A percentile compares a stretch with the other conserved stretches of the same genome.
Conservation (phyloP, 2,888 invertebrate genomes). For the Physocephala rufipes region DNA sequence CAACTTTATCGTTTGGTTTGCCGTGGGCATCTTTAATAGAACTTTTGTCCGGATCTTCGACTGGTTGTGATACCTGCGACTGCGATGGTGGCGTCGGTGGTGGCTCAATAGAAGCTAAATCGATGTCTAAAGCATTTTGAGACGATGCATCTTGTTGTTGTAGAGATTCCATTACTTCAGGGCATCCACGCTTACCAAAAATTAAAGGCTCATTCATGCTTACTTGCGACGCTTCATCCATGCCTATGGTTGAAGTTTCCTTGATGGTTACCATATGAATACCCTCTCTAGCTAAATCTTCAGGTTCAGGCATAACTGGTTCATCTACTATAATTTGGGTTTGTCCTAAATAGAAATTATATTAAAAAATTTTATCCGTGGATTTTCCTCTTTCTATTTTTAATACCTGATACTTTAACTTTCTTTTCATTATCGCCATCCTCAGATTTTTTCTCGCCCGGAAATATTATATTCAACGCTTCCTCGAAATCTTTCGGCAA, state of each 20-base stretch:
- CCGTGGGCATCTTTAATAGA: not conserved
- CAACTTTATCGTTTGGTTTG: not conserved
- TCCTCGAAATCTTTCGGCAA: slow-evolving; percentile 71
- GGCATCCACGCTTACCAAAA: slow-evolving; percentile 49
- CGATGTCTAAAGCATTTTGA: slow-evolving; percentile 43
- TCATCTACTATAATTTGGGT: slow-evolving; percentile 58
- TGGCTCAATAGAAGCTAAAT: slow-evolving; percentile 43
- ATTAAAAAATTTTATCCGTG: slow-evolving; percentile 1
- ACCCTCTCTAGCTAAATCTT: slow-evolving; percentile 61
- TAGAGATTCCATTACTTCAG: slow-evolving; percentile 26
- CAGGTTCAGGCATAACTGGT: slow-evolving; percentile 53
- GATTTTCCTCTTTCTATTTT: not conserved
- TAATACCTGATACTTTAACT: slow-evolving; percentile 45
- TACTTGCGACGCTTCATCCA: slow-evolving; percentile 56
- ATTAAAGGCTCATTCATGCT: slow-evolving; percentile 55
- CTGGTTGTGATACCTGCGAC: not conserved
- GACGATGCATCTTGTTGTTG: slow-evolving; percentile 35
- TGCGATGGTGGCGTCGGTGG: slow-evolving; percentile 45
- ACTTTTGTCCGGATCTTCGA: not conserved
- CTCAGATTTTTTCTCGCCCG: slow-evolving; percentile 65
- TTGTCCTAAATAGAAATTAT: slow-evolving; percentile 42
- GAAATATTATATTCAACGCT: slow-evolving; percentile 71
- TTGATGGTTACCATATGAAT: slow-evolving; percentile 62
- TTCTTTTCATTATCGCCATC: slow-evolving; percentile 45
- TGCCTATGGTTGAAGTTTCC: slow-evolving; percentile 54